These are phyloP conservation scores for Prietella phreatophila DNA, from an alignment of 2,113 vertebrate species.

Conservation along the genomic window DNA sequence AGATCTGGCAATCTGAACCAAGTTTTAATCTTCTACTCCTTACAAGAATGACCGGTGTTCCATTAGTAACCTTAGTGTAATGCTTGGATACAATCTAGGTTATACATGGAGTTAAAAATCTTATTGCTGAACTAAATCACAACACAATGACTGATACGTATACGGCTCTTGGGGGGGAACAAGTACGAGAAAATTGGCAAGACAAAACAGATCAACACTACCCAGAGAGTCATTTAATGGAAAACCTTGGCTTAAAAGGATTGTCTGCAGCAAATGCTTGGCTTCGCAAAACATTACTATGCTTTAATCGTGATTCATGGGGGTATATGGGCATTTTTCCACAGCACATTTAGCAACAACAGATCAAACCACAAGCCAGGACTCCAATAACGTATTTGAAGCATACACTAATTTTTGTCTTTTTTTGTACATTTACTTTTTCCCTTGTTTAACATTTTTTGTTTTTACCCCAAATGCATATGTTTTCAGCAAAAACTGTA, in stretches of 20 bases:
- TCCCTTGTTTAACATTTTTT: not conserved
- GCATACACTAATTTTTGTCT: not conserved
- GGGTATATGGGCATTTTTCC: conserved; percentile 23
- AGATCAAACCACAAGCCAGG: not conserved
- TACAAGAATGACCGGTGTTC: conserved; percentile 55
- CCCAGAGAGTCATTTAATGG: not conserved
- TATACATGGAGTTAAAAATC: not conserved
- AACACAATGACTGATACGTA: conserved; percentile 54
- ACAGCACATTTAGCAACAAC: not conserved
- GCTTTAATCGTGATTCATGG: conserved; percentile 19
- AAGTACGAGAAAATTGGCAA: not conserved
- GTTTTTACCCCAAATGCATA: not conserved
- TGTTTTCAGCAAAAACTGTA: not conserved
- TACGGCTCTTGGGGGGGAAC: not conserved
- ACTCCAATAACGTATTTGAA: not conserved
- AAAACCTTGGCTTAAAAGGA: conserved; percentile 19
- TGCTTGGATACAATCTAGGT: conserved; percentile 57
- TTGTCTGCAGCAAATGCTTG: not conserved
- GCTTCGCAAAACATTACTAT: conserved; percentile 19
- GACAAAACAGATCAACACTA: not conserved
- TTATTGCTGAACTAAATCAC: conserved; percentile 44
- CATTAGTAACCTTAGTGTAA: conserved; percentile 69
- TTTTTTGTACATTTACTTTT: not conserved
- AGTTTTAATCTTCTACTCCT: conserved; percentile 65
- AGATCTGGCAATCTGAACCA: conserved; percentile 60